Evolutionary conservation across 1,140 invertebrate species (phyloP).

Genomic region (Medauroidea extradentata): DNA sequence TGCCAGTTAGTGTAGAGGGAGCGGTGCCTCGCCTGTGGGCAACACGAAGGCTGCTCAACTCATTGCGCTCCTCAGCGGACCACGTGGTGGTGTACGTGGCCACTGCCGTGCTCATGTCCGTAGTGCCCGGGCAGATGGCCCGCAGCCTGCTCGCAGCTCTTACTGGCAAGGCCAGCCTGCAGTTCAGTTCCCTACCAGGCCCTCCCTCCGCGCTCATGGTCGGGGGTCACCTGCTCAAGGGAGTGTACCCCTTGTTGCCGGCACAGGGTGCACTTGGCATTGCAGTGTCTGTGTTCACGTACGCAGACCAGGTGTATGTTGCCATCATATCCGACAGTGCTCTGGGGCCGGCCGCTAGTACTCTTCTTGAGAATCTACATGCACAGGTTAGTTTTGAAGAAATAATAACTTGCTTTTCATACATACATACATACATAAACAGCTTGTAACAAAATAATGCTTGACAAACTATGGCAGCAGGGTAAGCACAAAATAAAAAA

Average conservation of each 20-base stretch:
- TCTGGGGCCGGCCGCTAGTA: slow-evolving; percentile 30
- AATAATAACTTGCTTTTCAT: no score
- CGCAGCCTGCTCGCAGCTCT: slow-evolving; percentile 26
- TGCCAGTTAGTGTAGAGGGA: slow-evolving; percentile 52
- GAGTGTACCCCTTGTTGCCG: slow-evolving; percentile 48
- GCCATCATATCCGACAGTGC: slow-evolving; percentile 47
- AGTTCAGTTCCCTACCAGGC: slow-evolving; percentile 49
- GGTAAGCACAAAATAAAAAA: no score
- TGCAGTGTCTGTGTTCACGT: slow-evolving; percentile 50
- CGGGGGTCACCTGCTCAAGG: slow-evolving; percentile 42
- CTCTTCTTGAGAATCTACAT: slow-evolving; percentile 23
- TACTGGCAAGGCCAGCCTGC: slow-evolving; percentile 23
- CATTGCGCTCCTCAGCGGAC: slow-evolving; percentile 47
- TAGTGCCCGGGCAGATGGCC: slow-evolving; percentile 30
- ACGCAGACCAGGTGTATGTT: slow-evolving; percentile 49
- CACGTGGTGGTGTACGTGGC: slow-evolving; percentile 49
- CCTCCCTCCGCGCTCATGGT: slow-evolving; percentile 38
- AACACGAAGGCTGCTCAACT: slow-evolving; percentile 46
- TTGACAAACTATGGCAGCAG: no score
- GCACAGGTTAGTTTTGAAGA: slow-evolving; percentile 23
- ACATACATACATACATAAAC: no score
- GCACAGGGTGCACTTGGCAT: slow-evolving; percentile 45
- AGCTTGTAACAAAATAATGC: no score
- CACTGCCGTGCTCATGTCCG: slow-evolving; percentile 39
- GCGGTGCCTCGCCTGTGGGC: slow-evolving; percentile 58